Conservation (phyloP, 2,113 vertebrate genomes). For the Telmatochromis brachygnathus region DNA sequence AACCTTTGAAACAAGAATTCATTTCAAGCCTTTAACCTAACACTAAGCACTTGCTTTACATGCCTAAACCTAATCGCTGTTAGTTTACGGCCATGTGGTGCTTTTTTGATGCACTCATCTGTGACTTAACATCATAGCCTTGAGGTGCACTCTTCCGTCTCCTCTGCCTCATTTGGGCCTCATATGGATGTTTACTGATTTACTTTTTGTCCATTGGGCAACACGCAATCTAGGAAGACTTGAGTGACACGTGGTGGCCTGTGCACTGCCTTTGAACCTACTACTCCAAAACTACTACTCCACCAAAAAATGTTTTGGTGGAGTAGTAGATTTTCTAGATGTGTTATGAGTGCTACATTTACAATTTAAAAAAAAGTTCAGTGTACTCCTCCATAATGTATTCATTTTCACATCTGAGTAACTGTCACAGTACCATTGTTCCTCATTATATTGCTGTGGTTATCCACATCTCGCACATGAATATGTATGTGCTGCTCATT, state of each 20-base stretch:
- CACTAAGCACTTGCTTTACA: not conserved
- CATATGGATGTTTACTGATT: not conserved
- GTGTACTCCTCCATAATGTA: conserved; percentile 1
- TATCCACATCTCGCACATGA: conserved; percentile 4
- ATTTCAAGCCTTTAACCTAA: not conserved
- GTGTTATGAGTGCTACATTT: not conserved
- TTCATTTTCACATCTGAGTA: not conserved
- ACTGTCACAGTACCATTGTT: not conserved
- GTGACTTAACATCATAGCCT: not conserved
- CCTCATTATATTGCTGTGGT: conserved; percentile 8
- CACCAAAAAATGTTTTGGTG: not conserved
- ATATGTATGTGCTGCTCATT: conserved; percentile 33
- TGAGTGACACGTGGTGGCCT: not conserved
- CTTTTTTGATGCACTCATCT: not conserved
- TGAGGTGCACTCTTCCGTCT: not conserved
- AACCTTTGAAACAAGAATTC: not conserved
- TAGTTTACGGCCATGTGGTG: not conserved
- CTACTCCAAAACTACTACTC: not conserved
- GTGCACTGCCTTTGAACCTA: not conserved
- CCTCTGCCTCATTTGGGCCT: not conserved
- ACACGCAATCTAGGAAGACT: not conserved
- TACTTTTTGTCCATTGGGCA: not conserved
- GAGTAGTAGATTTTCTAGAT: not conserved
- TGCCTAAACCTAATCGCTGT: not conserved
- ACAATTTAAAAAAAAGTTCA: not conserved